Conservation (phyloP, 2,797 vertebrate genomes). For the Gastrophryne carolinensis region DNA sequence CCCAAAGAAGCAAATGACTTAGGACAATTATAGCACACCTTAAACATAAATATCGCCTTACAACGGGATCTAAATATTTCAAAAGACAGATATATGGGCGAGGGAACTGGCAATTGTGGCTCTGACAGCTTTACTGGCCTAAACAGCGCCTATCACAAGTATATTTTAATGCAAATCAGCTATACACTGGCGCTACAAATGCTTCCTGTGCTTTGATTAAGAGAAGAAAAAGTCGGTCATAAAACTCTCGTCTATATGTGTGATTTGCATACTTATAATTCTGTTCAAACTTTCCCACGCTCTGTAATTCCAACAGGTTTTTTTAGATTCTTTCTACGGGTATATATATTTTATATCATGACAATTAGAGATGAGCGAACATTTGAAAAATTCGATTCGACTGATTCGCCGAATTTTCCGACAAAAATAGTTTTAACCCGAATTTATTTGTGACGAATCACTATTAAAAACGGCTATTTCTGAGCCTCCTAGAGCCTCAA, state of each 20-base stretch:
- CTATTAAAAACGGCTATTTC: too few relatives aligned
- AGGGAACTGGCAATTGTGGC: conserved; percentile 7
- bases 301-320: neutral
- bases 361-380: too few relatives aligned
- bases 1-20: conserved; percentile 42
- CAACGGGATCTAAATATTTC: conserved; percentile 40
- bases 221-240: conserved; percentile 32
- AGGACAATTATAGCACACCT: conserved; percentile 44
- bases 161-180: conserved; percentile 36
- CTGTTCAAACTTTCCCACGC: neutral
- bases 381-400: too few relatives aligned
- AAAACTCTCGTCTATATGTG: conserved; percentile 15
- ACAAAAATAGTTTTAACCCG: too few relatives aligned
- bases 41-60: conserved; percentile 47
- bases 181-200: neutral
- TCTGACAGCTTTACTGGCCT: conserved; percentile 28
- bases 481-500: too few relatives aligned
- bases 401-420: too few relatives aligned
- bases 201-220: conserved; percentile 31
- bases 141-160: conserved; percentile 19
- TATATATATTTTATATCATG: too few relatives aligned
- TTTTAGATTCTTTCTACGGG: neutral
- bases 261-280: conserved; percentile 28
- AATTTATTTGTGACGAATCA: too few relatives aligned
- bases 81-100: conserved; percentile 29